Conservation (phyloP, 2,113 vertebrate genomes). For the Petrocephalus zakoni region DNA sequence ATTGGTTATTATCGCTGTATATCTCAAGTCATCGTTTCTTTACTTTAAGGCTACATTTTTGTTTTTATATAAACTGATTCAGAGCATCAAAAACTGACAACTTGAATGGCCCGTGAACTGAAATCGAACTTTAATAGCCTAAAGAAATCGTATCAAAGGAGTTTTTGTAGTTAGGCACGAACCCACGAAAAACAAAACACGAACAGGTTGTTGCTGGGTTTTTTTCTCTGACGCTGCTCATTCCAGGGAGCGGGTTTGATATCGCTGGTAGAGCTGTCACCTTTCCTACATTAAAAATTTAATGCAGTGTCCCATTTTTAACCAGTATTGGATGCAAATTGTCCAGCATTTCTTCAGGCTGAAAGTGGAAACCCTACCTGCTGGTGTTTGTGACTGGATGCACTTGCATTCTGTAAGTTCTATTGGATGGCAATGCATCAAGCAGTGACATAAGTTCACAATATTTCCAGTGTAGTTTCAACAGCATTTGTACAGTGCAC, state of each 20-base stretch:
- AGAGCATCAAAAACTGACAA: background rate
- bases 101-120: background rate
- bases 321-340: background rate
- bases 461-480: background rate
- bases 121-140: background rate
- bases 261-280: background rate
- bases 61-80: background rate
- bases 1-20: background rate
- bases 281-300: background rate
- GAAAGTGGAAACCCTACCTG: background rate
- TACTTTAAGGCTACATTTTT: background rate
- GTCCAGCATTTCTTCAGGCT: background rate
- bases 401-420: background rate
- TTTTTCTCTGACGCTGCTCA: background rate
- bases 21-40: background rate
- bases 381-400: background rate
- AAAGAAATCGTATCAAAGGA: background rate
- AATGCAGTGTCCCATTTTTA: background rate
- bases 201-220: background rate
- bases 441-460: background rate
- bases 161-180: background rate
- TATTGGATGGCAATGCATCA: background rate
- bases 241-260: background rate
- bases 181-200: background rate
- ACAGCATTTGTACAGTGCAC: too few species aligned